Percentiles rank a stretch among this genome's conserved stretches.
Evolutionary conservation across 1,140 invertebrate species (phyloP).

Genomic region (Zelostemma sp.): DNA sequence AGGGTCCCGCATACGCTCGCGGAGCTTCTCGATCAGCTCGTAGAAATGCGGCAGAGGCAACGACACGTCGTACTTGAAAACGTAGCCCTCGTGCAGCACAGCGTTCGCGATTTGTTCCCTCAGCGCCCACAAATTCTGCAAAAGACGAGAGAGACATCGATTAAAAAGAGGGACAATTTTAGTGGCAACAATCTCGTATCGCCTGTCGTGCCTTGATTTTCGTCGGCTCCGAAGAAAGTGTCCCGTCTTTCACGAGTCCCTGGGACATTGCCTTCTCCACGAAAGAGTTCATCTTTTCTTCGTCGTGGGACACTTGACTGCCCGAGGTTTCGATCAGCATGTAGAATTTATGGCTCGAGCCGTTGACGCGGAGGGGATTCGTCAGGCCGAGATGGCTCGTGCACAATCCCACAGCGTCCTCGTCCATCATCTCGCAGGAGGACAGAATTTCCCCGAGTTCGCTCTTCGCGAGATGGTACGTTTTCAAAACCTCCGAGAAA

Average conservation of each 20-base stretch:
- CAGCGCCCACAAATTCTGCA: slow-evolving; percentile 84
- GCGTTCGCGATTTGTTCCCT: slow-evolving; percentile 88
- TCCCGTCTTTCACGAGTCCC: slow-evolving; percentile 85
- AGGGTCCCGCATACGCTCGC: slow-evolving; percentile 74
- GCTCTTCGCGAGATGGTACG: slow-evolving; percentile 79
- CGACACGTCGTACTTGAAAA: slow-evolving; percentile 97
- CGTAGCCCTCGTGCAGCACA: slow-evolving; percentile 86
- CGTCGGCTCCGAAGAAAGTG: slow-evolving; percentile 81
- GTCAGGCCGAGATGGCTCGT: slow-evolving; percentile 75
- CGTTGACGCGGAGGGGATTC: slow-evolving; percentile 52
- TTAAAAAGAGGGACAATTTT: too few species aligned
- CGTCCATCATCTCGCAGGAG: slow-evolving; percentile 94
- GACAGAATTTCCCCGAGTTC: slow-evolving; percentile 91
- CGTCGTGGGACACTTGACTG: slow-evolving; percentile 84
- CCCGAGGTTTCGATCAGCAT: slow-evolving; percentile 93
- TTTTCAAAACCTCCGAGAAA: slow-evolving; percentile 83
- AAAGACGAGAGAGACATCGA: too few species aligned
- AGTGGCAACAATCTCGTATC: slow-evolving; percentile 1
- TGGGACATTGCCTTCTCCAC: slow-evolving; percentile 80
- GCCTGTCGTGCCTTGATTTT: slow-evolving; percentile 84
- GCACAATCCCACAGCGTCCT: slow-evolving; percentile 74
- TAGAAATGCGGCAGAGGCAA: slow-evolving; percentile 89
- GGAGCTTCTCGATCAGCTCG: slow-evolving; percentile 81
- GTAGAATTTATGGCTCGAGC: slow-evolving; percentile 83
- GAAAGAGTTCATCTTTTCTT: slow-evolving; percentile 87